Base-by-base conservation (phyloP, 92 coral and sea anemone species). In the Scolanthus callimorphus region DNA sequence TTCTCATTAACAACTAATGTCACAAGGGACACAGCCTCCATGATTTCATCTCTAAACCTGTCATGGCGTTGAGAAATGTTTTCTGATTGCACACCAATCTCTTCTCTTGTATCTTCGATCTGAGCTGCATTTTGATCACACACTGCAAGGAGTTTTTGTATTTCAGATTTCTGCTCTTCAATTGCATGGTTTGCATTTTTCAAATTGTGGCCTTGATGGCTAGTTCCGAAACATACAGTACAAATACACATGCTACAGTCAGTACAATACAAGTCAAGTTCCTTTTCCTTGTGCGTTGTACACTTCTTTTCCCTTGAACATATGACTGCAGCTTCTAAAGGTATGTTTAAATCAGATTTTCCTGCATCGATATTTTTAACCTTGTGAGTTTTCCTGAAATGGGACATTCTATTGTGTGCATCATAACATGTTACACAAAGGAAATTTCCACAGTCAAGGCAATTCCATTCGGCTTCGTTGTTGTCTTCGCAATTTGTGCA, bases 151-250 rank as follows among this genome's bases (percentile, higher is more conserved):
- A 63, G 59, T 49, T 25, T 56, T 30, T 62, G 17, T 22, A 73
- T 47, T 3, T 37, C 30, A 11, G 26, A 20, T 25, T 73, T 73
- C 2, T 64, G 65, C 12, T 73, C 60, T 39, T 46, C 69, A 8
- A 65, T 69, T 9, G 63, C 80, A 38, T 43, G 65, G 12, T 17
- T 59, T 0, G 63, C 62, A n/a, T 47, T 53, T 8, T 51, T 41
- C 22, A 73, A 41, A 13, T 57, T 46, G 28, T 73, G 80, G 20
- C 63, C 63, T 55, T 65, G 71, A 27, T 73, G 80, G 30, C 46
- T 65, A 4, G 71, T 65, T 11, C 72, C 80, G 55, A 73, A 73
- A 39, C 80, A 73, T 22, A 73, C 17, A n/a, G 80, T 69, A 27
- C 80, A 73, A 31, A 41, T 56, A n/a, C 65, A 63, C 29, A 29